Percentiles rank a stretch among this genome's conserved stretches.
Evolutionary conservation across 2,888 invertebrate species (phyloP).

Genomic region (Euzophera pinguis): DNA sequence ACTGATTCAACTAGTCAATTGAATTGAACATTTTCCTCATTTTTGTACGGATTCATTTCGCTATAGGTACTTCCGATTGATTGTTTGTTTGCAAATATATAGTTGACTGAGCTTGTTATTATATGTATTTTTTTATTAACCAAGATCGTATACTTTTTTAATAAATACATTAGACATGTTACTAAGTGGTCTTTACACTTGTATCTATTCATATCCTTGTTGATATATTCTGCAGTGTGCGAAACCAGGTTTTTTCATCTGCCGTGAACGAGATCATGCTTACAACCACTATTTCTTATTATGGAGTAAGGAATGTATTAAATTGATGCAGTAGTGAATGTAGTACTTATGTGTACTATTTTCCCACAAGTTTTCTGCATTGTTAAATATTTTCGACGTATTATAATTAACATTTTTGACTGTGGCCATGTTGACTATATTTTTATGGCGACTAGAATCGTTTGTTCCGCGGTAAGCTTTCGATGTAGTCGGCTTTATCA

Average conservation of each 20-base stretch:
- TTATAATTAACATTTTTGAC: conserved; percentile 16
- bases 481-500: conserved; percentile 54
- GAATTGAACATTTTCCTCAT: conserved; percentile 56
- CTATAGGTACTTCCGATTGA: conserved; percentile 31
- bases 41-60: conserved; percentile 40
- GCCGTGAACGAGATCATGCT: not conserved
- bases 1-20: conserved; percentile 63
- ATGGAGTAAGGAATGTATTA: not conserved
- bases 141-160: not conserved
- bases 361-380: conserved; percentile 2
- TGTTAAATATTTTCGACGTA: not conserved
- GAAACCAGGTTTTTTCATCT: not conserved
- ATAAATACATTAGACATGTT: no score
- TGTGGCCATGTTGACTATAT: conserved; percentile 38
- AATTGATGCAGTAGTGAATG: not conserved
- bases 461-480: conserved; percentile 41
- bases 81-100: conserved; percentile 22
- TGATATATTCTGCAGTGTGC: not conserved
- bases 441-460: conserved; percentile 47
- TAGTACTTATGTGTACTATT: not conserved
- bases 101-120: no score
- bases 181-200: not conserved
- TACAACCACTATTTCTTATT: not conserved
- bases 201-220: not conserved
- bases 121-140: no score